Evolutionary conservation across 2,888 invertebrate species (phyloP).

Genomic region (Nymphalis c-album): DNA sequence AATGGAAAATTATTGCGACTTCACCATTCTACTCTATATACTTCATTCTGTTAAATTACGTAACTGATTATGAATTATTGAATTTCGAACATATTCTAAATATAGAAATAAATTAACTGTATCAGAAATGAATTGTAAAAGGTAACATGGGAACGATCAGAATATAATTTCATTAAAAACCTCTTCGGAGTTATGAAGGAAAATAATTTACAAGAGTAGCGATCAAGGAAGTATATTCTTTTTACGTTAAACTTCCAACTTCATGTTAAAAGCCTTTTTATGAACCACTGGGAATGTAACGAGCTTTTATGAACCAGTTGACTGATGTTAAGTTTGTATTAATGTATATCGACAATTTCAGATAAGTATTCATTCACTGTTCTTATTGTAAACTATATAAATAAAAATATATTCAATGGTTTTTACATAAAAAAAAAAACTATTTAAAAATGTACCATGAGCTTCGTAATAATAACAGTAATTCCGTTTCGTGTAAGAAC

Average conservation of each 20-base stretch:
- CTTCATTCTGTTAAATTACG: no score
- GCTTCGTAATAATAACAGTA: no score
- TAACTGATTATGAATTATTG: no score
- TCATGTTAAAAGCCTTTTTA: slow-evolving; percentile 34
- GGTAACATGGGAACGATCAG: slow-evolving; percentile 33
- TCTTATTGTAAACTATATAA: no score
- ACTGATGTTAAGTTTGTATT: background rate
- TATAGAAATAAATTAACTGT: background rate
- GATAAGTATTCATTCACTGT: no score
- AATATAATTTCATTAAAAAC: slow-evolving; percentile 38
- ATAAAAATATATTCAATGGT: no score
- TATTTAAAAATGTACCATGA: no score
- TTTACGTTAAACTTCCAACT: slow-evolving; percentile 28
- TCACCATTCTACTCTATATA: no score
- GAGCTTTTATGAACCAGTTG: slow-evolving; percentile 11
- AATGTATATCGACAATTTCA: background rate
- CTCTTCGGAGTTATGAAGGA: slow-evolving; percentile 37
- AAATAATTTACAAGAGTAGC: slow-evolving; percentile 38
- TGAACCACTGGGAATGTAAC: slow-evolving; percentile 24
- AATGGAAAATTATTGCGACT: no score
- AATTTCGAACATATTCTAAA: no score
- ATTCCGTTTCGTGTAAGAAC: no score
- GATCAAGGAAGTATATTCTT: slow-evolving; percentile 37
- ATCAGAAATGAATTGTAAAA: slow-evolving; percentile 30
- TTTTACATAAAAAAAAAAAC: no score